Evolutionary conservation across 1,140 invertebrate species (phyloP).

Genomic region (Lucilia cuprina): DNA sequence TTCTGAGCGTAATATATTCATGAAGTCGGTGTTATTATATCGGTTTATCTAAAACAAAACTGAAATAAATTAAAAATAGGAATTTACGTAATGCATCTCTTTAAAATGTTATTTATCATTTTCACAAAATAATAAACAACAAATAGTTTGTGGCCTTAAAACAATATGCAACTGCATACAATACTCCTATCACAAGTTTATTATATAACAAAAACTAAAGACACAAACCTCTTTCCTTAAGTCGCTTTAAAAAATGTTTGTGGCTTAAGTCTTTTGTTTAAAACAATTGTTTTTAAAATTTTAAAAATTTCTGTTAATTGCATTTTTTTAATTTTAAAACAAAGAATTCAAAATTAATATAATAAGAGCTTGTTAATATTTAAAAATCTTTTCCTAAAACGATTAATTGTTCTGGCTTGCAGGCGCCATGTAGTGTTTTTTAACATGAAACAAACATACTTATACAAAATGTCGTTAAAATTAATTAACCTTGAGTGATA

Average conservation of each 20-base stretch:
- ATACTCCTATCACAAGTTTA: no score
- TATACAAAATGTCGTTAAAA: background rate
- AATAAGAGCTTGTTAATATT: background rate
- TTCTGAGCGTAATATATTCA: no score
- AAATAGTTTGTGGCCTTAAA: no score
- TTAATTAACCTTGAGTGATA: conserved; percentile 11
- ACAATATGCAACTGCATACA: no score
- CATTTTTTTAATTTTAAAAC: background rate
- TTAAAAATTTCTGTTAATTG: background rate
- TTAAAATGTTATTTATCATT: no score
- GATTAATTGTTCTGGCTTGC: background rate
- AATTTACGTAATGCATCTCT: no score
- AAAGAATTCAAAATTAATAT: background rate
- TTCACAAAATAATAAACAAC: no score
- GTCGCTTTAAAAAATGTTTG: background rate
- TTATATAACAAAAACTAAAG: background rate
- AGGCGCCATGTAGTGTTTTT: background rate
- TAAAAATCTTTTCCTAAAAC: background rate
- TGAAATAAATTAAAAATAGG: no score
- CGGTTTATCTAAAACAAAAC: no score
- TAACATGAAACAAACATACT: background rate
- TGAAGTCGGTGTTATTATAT: no score
- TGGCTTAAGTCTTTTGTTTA: background rate
- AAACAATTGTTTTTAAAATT: no score
- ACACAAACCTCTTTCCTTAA: background rate